Evolutionary conservation across 2,888 invertebrate genomes (phyloP), one percentile per base, ranked within the genome.

Genomic region (Rhogogaster chlorosoma): DNA sequence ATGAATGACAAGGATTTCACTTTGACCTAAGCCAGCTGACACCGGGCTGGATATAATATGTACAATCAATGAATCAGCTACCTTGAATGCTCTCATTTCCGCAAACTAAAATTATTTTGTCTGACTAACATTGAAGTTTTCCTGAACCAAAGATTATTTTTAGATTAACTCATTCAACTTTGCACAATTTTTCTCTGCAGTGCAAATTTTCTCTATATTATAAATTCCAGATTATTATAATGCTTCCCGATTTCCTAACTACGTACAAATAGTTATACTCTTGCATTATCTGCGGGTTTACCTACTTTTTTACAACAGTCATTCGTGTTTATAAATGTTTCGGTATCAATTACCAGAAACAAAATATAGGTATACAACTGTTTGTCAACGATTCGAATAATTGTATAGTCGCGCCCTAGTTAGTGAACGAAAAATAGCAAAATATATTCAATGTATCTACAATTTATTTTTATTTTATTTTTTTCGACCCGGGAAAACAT

Each of bases 1-100:
- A 61, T 80, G 80, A 80, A 61, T 80, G 80, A 80, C 29, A 18
- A 61, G 61, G 80, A 80, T 80, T 80, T 80, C 26, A 61, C 38
- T 36, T 80, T 49, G 57, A 61, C 22, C 57, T 12, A n/a, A 61
- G 80, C 57, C 61, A 61, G 80, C 57, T 80, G 61, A 80, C 38
- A n/a, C 49, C n/a, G 49, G 29, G 38, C 42, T 32, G 71, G 12
- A 73, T 12, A n/a, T n/a, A n/a, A n/a, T n/a, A n/a, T n/a, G n/a
- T n/a, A 73, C 49, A 80, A 83, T 83, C 83, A 45, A 83, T 82
- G 83, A 83, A 83, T 67, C 70, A 83, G 70, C 83, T 12, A 15
- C 83, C 36, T 45, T 29, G 49, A 61, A 67, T 67, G 67, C 49
- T 83, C 67, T 67, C 22, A 36, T 80, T 61, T 80, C 45, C 67